phyloP scores from a whole-genome alignment of 1,140 invertebrate species.

The Saxidomus purpurata region DNA sequence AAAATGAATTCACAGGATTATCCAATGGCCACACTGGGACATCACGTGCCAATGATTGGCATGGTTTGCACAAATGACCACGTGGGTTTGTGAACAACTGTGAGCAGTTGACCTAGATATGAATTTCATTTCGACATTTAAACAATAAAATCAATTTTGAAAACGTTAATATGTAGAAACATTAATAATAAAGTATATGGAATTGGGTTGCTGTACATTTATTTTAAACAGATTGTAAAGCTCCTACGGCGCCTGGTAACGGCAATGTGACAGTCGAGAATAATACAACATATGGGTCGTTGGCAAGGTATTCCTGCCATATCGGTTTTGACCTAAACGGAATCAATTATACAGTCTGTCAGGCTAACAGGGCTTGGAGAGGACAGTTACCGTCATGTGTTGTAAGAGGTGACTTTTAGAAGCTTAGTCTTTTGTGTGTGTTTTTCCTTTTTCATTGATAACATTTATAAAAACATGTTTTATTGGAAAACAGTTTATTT shows the following conservation, averaged over 20 bases:
- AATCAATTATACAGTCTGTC: neutral
- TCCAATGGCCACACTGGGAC: too few relatives aligned
- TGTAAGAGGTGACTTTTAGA: conserved; percentile 22
- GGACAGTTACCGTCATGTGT: too few relatives aligned
- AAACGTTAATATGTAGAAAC: neutral
- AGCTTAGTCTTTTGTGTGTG: neutral
- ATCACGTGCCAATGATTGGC: too few relatives aligned
- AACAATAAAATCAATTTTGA: too few relatives aligned
- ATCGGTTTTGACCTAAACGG: conserved; percentile 12
- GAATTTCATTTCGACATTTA: too few relatives aligned
- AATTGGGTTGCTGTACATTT: neutral
- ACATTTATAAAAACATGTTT: too few relatives aligned
- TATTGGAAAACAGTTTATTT: too few relatives aligned
- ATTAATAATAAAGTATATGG: neutral
- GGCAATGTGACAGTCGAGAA: neutral
- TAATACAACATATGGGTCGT: conserved; percentile 74
- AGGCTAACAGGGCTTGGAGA: conserved; percentile 10
- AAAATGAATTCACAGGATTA: too few relatives aligned
- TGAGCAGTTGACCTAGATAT: too few relatives aligned
- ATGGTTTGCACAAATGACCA: too few relatives aligned
- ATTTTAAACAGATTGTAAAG: conserved; percentile 10
- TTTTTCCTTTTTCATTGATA: too few relatives aligned
- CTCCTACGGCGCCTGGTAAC: neutral
- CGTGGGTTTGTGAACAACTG: too few relatives aligned
- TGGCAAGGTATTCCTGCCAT: neutral